Percentiles rank a stretch among this genome's conserved stretches.
phyloP scores from a whole-genome alignment of 2,113 vertebrate species.

The Pelodiscus sinensis region DNA sequence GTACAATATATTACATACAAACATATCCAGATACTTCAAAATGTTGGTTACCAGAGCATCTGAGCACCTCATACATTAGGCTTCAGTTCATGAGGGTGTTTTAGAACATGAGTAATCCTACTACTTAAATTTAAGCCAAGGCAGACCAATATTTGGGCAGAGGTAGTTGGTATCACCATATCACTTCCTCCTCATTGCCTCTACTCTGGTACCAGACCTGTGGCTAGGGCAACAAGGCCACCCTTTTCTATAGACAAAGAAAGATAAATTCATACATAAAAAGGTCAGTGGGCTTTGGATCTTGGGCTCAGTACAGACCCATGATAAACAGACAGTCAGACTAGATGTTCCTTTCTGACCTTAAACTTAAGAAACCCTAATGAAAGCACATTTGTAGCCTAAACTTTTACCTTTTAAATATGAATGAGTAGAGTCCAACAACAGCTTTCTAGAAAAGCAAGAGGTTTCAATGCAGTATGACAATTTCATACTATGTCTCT shows the following conservation, averaged over 20 bases:
- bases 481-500: conserved; percentile 17
- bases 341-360: not conserved
- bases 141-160: conserved; percentile 2
- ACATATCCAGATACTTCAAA: not conserved
- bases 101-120: not conserved
- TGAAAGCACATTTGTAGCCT: not conserved
- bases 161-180: conserved; percentile 10
- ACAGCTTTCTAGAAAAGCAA: conserved; percentile 6
- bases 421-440: not conserved
- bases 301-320: conserved; percentile 4
- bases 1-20: not conserved
- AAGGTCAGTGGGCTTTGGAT: conserved; percentile 28
- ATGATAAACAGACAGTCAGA: not conserved
- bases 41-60: not conserved
- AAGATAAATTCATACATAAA: not conserved
- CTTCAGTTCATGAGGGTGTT: not conserved
- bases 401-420: not conserved
- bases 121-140: conserved; percentile 13
- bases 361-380: not conserved
- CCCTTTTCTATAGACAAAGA: not conserved
- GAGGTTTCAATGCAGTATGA: conserved; percentile 34
- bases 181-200: conserved; percentile 35
- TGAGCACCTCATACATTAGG: not conserved
- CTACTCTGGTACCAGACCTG: not conserved
- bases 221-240: not conserved